phyloP scores from a whole-genome alignment of 2,113 vertebrate species.

The Talpa occidentalis region DNA sequence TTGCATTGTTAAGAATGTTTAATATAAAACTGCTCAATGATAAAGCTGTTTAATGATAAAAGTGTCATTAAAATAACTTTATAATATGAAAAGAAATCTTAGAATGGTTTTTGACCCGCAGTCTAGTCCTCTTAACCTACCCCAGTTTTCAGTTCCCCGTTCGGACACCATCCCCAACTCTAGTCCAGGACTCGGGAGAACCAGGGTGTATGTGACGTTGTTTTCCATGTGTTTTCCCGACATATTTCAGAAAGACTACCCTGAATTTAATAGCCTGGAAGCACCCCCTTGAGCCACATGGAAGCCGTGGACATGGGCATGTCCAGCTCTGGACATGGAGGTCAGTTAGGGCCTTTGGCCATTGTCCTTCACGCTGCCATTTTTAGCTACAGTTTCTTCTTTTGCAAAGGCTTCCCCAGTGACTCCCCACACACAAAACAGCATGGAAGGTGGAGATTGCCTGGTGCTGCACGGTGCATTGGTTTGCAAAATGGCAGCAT shows the following conservation, averaged over 20 bases:
- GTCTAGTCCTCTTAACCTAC: background rate
- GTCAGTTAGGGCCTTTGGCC: too few species aligned
- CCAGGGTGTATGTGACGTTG: background rate
- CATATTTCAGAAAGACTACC: background rate
- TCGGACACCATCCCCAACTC: background rate
- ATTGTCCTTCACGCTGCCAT: background rate
- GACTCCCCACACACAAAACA: too few species aligned
- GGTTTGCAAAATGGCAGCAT: background rate
- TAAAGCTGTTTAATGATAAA: too few species aligned
- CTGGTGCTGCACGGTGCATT: too few species aligned
- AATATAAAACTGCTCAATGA: too few species aligned
- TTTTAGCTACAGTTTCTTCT: background rate
- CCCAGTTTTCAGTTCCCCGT: background rate
- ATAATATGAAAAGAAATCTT: background rate
- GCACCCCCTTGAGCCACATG: too few species aligned
- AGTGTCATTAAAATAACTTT: background rate
- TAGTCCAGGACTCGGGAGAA: background rate
- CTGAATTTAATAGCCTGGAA: background rate
- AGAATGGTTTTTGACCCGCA: background rate
- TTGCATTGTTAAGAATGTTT: background rate
- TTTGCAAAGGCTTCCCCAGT: too few species aligned
- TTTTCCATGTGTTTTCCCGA: background rate
- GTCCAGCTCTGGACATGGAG: background rate
- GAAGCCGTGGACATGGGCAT: too few species aligned
- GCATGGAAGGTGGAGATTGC: rapidly evolving